phyloP scores from a whole-genome alignment of 2,113 vertebrate species.

The Sphyrna mokarran region DNA sequence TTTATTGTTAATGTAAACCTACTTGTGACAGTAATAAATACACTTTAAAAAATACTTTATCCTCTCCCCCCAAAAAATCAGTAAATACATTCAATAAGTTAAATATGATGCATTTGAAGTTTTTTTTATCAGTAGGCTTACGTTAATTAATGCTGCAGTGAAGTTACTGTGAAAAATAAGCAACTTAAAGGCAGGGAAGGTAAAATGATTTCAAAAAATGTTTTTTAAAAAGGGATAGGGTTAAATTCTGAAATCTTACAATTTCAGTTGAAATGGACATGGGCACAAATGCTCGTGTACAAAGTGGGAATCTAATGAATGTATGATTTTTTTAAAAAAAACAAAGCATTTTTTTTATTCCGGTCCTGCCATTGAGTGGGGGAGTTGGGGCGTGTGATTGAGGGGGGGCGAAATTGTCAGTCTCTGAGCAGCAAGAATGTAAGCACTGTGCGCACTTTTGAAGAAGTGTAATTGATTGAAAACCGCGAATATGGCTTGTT shows the following conservation, averaged over 20 bases:
- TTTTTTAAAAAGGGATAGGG: not conserved
- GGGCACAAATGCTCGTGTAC: not conserved
- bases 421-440: not conserved
- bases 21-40: too few species aligned
- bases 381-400: slow-evolving; percentile 38
- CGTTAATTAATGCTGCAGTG: too few species aligned
- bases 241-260: not conserved
- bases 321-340: not conserved
- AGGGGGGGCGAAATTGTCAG: not conserved
- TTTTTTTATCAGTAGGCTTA: too few species aligned
- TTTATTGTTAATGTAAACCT: not conserved
- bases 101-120: too few species aligned
- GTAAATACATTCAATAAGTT: too few species aligned
- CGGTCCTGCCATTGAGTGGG: not conserved
- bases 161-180: too few species aligned
- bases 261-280: not conserved
- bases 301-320: not conserved
- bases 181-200: not conserved
- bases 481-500: slow-evolving; percentile 37
- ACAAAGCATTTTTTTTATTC: not conserved
- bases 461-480: slow-evolving; percentile 33
- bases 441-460: slow-evolving; percentile 7
- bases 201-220: too few species aligned
- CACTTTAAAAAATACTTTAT: too few species aligned
- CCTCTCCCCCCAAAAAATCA: too few species aligned